phyloP scores from a whole-genome alignment of 2,797 vertebrate species.

The Acrossocheilus fasciatus region DNA sequence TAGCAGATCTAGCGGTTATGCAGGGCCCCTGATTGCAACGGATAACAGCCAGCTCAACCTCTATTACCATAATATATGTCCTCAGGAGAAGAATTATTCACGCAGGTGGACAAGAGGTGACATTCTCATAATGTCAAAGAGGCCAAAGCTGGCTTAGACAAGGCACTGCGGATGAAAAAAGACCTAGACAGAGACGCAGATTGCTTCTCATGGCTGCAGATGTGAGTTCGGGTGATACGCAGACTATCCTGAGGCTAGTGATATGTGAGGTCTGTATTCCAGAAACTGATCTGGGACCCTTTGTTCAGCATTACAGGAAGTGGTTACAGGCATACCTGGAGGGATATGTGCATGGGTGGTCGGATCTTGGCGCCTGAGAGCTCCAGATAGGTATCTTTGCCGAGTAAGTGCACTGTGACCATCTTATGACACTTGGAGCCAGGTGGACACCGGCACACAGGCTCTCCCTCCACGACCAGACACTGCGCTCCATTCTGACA shows the following conservation, averaged over 20 bases:
- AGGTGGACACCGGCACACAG: conserved; percentile 90
- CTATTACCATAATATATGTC: conserved; percentile 66
- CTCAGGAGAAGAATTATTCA: conserved; percentile 62
- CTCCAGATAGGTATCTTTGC: conserved; percentile 90
- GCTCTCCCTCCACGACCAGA: conserved; percentile 87
- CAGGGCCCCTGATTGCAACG: conserved; percentile 52
- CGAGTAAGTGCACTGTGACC: conserved; percentile 92
- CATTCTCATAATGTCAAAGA: conserved; percentile 69
- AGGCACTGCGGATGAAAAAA: conserved; percentile 23
- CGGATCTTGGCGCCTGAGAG: conserved; percentile 86
- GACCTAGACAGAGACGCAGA: not conserved
- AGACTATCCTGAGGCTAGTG: conserved; percentile 15
- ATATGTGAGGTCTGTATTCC: conserved; percentile 19
- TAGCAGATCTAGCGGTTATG: conserved; percentile 56
- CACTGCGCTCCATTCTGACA: conserved; percentile 94
- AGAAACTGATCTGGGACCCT: conserved; percentile 19
- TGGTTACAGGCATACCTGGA: conserved; percentile 82
- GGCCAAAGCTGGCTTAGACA: conserved; percentile 36
- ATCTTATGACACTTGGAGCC: conserved; percentile 93
- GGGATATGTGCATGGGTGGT: conserved; percentile 90
- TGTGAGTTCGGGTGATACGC: conserved; percentile 7
- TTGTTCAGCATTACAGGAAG: conserved; percentile 26
- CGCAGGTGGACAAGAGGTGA: conserved; percentile 66
- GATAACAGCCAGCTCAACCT: conserved; percentile 62
- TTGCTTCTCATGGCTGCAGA: conserved; percentile 28